phyloP scores from a whole-genome alignment of 2,113 vertebrate genomes.

The Podarcis cretensis region DNA sequence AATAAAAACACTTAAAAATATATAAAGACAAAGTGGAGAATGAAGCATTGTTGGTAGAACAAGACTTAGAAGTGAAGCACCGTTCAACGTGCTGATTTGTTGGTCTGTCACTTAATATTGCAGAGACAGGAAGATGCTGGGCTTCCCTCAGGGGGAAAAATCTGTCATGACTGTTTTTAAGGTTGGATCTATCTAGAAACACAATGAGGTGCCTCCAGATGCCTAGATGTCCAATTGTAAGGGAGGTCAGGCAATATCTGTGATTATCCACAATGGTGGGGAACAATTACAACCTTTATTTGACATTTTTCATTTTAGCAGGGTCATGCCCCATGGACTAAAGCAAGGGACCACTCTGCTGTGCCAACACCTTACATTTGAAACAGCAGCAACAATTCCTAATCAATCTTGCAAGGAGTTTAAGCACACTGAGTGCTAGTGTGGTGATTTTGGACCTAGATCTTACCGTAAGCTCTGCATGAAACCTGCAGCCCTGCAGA shows the following conservation, averaged over 20 bases:
- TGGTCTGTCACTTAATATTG: background rate
- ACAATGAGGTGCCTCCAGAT: background rate
- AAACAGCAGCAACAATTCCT: too few relatives aligned
- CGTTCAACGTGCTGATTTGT: background rate
- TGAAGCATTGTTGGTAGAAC: background rate
- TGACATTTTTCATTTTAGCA: background rate
- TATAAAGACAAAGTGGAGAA: background rate
- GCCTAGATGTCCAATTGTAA: background rate
- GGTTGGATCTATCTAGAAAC: background rate
- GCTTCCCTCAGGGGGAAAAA: background rate
- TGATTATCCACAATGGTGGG: background rate
- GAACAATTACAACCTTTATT: background rate
- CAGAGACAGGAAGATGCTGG: background rate
- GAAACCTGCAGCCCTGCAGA: background rate
- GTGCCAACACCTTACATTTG: background rate
- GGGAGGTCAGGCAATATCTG: background rate
- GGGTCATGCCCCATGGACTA: background rate
- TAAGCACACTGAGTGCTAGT: background rate
- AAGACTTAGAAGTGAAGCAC: background rate
- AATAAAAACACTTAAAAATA: background rate
- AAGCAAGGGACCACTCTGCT: too few relatives aligned
- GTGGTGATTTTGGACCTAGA: background rate
- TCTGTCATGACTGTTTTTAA: background rate
- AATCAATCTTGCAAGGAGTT: background rate
- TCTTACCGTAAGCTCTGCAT: background rate